Conservation (phyloP, 2,797 vertebrate species). For the Hafferia zeledoni region DNA sequence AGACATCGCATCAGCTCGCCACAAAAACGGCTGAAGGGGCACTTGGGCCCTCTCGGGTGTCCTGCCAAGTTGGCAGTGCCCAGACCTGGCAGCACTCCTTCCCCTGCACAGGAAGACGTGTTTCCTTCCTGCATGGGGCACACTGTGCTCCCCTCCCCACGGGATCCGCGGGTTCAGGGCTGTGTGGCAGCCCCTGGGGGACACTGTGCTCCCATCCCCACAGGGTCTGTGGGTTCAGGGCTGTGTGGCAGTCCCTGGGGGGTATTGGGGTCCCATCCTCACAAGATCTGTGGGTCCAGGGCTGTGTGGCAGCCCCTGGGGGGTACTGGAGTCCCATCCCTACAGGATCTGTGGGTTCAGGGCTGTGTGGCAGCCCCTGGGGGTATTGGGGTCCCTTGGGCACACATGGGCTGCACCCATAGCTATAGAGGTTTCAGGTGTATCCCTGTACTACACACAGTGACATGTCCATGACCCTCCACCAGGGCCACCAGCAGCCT, state of each 20-base stretch:
- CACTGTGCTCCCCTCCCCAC: fast-evolving
- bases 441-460: fast-evolving
- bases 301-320: too few relatives aligned
- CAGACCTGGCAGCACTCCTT: background rate
- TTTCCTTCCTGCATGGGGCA: background rate
- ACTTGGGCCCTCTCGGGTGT: background rate
- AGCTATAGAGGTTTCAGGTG: fast-evolving
- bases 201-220: fast-evolving
- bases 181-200: background rate
- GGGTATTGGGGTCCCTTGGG: background rate
- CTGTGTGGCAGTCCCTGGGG: background rate
- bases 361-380: background rate
- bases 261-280: too few relatives aligned
- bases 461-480: fast-evolving
- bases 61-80: background rate
- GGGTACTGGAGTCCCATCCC: background rate
- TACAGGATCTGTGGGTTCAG: fast-evolving
- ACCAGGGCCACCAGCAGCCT: background rate
- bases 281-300: too few relatives aligned
- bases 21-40: background rate
- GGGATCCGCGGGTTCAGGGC: background rate
- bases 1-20: fast-evolving
- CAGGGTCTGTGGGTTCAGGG: background rate
- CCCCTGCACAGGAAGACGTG: fast-evolving
- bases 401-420: fast-evolving